A percentile compares a stretch with the other conserved stretches of the same genome.
Evolutionary conservation across 2,113 vertebrate genomes (phyloP).

Genomic region (Pagrus major): DNA sequence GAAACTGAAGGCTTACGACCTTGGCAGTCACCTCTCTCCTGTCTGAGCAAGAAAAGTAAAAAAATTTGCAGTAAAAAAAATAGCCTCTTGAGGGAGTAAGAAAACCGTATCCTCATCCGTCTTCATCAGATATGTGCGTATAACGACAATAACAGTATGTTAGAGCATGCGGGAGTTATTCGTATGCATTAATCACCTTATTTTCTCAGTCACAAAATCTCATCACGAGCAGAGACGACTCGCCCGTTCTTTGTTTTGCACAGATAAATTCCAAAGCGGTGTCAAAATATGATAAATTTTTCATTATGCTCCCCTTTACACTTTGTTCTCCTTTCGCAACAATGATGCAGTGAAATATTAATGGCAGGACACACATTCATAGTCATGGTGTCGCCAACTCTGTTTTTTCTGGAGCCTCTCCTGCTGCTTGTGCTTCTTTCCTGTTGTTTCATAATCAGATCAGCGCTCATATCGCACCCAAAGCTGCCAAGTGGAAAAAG

Average conservation of each 20-base stretch:
- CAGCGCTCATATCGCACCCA: conserved; percentile 74
- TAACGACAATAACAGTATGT: not conserved
- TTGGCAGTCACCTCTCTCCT: conserved; percentile 51
- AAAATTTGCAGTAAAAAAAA: conserved; percentile 24
- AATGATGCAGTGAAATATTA: conserved; percentile 82
- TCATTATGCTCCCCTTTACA: conserved; percentile 76
- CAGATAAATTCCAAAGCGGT: conserved; percentile 65
- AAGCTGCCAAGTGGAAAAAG: conserved; percentile 76
- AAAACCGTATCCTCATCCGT: conserved; percentile 11
- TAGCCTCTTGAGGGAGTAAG: conserved; percentile 32
- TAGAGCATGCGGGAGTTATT: conserved; percentile 39
- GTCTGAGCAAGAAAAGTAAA: conserved; percentile 5
- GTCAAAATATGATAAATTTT: conserved; percentile 81
- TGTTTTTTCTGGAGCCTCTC: conserved; percentile 57
- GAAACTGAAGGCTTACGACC: conserved; percentile 64
- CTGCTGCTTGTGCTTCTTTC: conserved; percentile 69
- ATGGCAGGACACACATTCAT: conserved; percentile 76
- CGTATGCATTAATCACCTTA: conserved; percentile 50
- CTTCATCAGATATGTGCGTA: conserved; percentile 25
- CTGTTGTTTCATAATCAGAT: conserved; percentile 81
- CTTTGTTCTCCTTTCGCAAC: conserved; percentile 75
- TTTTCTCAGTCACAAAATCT: conserved; percentile 45
- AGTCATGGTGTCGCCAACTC: conserved; percentile 50
- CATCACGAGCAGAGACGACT: conserved; percentile 1
- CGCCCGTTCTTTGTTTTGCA: conserved; percentile 55